Base-by-base conservation (phyloP, 2,113 vertebrate genomes). In the Chlorodrepanis virens region DNA sequence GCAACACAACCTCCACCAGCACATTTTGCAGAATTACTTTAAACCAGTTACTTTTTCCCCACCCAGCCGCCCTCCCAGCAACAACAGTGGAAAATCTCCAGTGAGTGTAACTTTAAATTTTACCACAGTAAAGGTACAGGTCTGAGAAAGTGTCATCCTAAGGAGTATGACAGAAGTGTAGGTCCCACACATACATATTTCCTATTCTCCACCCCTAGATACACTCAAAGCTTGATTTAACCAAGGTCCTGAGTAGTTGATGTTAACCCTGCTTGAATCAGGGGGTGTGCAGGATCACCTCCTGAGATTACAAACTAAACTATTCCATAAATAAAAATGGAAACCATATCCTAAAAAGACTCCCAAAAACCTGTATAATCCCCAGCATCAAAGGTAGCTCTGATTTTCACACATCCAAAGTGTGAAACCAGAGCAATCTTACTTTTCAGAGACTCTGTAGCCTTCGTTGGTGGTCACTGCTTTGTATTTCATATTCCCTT, bases 361-460 rank as follows among this genome's bases (percentile, higher is more conserved):
- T 18, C 13, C 18, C 27, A 3, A 67, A 59, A 4, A 31, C 39
- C 28, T 31, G 5, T 28, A 20, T 11, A 71, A 61, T 12, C 10
- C 19, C 78, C 12, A 83, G 61, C 10, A 84, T 77, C 17, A 92
- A 65, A 57, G 14, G 11, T 9, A 45, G 22, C 28, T 57, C 20
- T 39, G 29, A 65, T 65, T 65, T 83, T 60, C 19, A 0, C 5
- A 78, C 23, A 6, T 68, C n/a, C 7, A 8, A 79, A 87, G 14
- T 10, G 40, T 40, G 40, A 40, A 69, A 54, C 4, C 14, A 69
- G 14, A 28, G n/a, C 49, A 61, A 45, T 14, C 98, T 96, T 97
- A 99, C 98, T 97, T 98, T 83, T 97, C 95, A 83, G 98, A 98
- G 56, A 98, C 71, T 47, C 44, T 96, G 94, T 98, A 99, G 67